Evolutionary conservation across 2,113 vertebrate species (phyloP).

Genomic region (Pteruthius melanotis): DNA sequence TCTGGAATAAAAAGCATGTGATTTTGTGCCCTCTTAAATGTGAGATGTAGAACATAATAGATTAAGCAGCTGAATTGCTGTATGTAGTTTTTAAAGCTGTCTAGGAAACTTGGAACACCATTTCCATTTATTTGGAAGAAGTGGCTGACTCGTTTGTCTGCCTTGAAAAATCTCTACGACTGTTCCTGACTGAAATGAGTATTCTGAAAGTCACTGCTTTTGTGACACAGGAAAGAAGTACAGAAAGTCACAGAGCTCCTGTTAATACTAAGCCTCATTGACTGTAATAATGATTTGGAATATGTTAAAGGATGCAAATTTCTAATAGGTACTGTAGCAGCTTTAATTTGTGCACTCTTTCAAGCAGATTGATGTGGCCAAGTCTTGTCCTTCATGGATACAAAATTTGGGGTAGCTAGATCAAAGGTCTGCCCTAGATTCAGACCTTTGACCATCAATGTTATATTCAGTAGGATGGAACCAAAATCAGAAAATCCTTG

Average conservation of each 20-base stretch:
- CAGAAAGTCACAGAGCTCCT: not conserved
- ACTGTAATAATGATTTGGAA: not conserved
- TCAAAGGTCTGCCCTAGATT: not conserved
- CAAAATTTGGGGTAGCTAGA: not conserved
- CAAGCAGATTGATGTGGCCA: not conserved
- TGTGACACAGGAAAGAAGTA: not conserved
- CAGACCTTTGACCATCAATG: not conserved
- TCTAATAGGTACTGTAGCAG: not conserved
- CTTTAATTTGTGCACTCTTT: not conserved
- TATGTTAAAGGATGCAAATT: not conserved
- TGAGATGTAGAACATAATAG: not conserved
- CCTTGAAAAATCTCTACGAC: conserved; percentile 21
- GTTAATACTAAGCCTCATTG: not conserved
- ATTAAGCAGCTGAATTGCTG: conserved; percentile 20
- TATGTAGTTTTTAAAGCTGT: conserved; percentile 27
- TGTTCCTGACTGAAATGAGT: not conserved
- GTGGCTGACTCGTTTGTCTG: conserved; percentile 40
- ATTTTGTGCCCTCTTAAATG: not conserved
- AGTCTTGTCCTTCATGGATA: not conserved
- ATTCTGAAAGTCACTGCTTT: conserved; percentile 2
- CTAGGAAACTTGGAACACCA: conserved; percentile 45
- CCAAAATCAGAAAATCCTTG: not conserved
- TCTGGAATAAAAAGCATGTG: not conserved
- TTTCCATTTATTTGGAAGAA: conserved; percentile 46
- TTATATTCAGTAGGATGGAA: not conserved